Percentiles rank a stretch among this genome's conserved stretches.
Conservation (phyloP, 2,797 vertebrate species). For the Takifugu ocellatus region DNA sequence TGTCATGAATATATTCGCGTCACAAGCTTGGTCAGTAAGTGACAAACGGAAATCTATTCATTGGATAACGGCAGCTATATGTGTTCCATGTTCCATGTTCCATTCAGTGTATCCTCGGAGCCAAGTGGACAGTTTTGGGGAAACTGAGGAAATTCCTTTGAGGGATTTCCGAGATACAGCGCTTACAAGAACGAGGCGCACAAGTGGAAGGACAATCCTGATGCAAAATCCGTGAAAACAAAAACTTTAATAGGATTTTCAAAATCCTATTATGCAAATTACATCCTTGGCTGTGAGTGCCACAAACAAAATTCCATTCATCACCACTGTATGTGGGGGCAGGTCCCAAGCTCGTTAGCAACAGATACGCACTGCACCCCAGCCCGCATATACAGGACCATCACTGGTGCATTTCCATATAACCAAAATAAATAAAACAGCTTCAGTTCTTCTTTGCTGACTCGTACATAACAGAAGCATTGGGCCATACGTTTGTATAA, state of each 20-base stretch:
- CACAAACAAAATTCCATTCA: neutral
- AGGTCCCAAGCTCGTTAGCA: neutral
- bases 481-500: too few relatives aligned
- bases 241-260: neutral
- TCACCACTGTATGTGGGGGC: neutral
- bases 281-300: neutral
- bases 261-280: neutral
- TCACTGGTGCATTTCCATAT: too few relatives aligned
- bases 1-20: too few relatives aligned
- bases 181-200: neutral
- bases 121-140: neutral
- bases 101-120: neutral
- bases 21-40: too few relatives aligned
- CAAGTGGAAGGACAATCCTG: neutral
- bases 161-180: neutral
- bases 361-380: neutral
- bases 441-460: too few relatives aligned
- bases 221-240: neutral
- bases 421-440: too few relatives aligned
- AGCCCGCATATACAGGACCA: neutral
- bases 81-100: neutral
- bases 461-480: too few relatives aligned
- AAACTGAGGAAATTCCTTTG: neutral
- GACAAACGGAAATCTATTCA: too few relatives aligned
- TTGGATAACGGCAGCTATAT: neutral